Conservation (phyloP, 2,113 vertebrate genomes). For the Odobenus rosmarus region DNA sequence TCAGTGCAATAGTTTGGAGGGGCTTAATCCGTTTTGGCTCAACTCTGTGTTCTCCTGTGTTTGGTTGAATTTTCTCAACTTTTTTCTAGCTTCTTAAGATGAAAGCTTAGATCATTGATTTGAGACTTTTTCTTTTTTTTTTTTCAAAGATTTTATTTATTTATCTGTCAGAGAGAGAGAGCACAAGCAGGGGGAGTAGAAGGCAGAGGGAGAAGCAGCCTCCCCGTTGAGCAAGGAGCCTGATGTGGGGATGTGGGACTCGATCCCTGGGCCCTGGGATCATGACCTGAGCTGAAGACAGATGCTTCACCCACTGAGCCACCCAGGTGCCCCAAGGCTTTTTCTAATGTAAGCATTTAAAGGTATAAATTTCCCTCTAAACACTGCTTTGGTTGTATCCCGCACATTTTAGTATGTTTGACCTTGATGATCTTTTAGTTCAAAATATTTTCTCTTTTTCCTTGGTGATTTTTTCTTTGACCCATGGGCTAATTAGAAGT, state of each 20-base stretch:
- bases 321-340: neutral
- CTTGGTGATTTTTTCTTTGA: constrained; percentile 14
- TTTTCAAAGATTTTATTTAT: too few relatives aligned
- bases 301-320: too few relatives aligned
- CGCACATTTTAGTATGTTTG: constrained; percentile 9
- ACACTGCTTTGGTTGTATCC: neutral
- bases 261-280: too few relatives aligned
- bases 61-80: neutral
- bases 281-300: too few relatives aligned
- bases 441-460: constrained; percentile 44
- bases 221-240: too few relatives aligned
- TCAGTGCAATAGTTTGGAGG: neutral
- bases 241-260: too few relatives aligned
- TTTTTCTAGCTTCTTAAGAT: neutral
- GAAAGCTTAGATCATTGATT: neutral
- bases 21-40: neutral
- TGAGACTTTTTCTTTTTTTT: neutral
- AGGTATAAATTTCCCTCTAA: neutral
- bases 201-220: too few relatives aligned
- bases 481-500: neutral
- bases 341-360: neutral
- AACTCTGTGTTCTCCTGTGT: neutral
- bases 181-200: too few relatives aligned
- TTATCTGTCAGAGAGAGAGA: too few relatives aligned
- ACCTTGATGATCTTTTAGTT: constrained; percentile 7